Percentiles rank a stretch among this genome's conserved stretches.
Evolutionary conservation across 2,113 vertebrate species (phyloP).

Genomic region (Varanus salvator): DNA sequence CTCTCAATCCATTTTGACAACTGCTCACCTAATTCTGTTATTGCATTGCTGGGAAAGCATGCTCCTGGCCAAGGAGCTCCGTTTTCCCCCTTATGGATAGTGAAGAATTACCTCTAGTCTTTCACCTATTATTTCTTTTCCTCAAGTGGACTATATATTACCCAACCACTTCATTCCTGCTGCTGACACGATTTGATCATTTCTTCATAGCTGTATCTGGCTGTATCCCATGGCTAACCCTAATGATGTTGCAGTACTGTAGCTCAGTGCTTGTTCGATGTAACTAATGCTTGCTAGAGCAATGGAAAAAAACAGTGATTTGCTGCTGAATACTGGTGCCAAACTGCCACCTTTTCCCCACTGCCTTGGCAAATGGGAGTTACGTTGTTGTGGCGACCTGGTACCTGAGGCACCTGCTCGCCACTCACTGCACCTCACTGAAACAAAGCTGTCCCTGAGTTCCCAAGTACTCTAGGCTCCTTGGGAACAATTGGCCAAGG

Average conservation of each 20-base stretch:
- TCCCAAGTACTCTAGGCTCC: too few relatives aligned
- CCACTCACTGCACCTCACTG: too few relatives aligned
- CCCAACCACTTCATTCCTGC: not conserved
- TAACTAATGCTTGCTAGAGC: too few relatives aligned
- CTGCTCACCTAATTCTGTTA: conserved; percentile 34
- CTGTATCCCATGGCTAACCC: too few relatives aligned
- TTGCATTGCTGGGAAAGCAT: conserved; percentile 38
- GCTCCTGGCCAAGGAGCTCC: not conserved
- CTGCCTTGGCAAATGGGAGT: not conserved
- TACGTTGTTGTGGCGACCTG: too few relatives aligned
- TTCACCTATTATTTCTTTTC: not conserved
- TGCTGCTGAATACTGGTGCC: too few relatives aligned
- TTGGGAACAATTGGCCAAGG: too few relatives aligned
- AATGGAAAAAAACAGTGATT: too few relatives aligned
- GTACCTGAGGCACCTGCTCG: too few relatives aligned
- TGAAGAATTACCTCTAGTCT: conserved; percentile 5
- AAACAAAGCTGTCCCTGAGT: too few relatives aligned
- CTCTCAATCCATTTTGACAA: conserved; percentile 59
- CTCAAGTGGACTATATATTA: not conserved
- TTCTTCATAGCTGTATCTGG: not conserved
- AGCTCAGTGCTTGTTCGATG: too few relatives aligned
- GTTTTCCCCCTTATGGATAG: conserved; percentile 29
- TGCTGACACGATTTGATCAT: not conserved
- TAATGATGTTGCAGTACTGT: too few relatives aligned
- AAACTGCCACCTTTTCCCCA: not conserved